Base-by-base conservation (phyloP, 2,888 invertebrate genomes). In the Lumbricus terrestris region DNA sequence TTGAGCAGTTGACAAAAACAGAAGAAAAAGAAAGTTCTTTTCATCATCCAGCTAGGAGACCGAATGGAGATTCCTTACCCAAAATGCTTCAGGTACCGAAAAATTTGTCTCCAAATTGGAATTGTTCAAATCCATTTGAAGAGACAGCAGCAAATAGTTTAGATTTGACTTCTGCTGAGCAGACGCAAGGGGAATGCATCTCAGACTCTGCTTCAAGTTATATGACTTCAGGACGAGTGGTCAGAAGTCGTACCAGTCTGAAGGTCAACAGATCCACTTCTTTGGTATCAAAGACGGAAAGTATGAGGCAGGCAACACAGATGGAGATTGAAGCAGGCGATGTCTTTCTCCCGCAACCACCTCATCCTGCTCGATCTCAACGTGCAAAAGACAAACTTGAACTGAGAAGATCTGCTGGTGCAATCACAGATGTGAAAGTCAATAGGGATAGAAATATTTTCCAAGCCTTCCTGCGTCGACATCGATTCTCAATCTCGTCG, bases 81-180 rank as follows among this genome's bases (percentile, higher is more conserved):
- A 69, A n/a, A 69, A 69, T 69, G 16, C 69, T n/a, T 4, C 69
- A 69, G 69, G 69, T 16, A n/a, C 69, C 6, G 29, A 69, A 11
- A 69, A 69, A n/a, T n/a, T 69, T 69, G 69, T n/a, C 69, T 69
- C 69, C 69, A 69, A 69, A 69, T 69, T 69, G 69, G 69, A 69
- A 69, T 29, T n/a, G n/a, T 69, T 69, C 69, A 69, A 69, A 29
- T 69, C 0, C 69, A n/a, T 69, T n/a, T 11, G 29, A 69, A 11
- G 69, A 69, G 69, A 69, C 69, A n/a, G 29, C 69, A n/a, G n/a
- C 29, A n/a, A 0, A 69, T 69, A 11, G n/a, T 69, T n/a, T 69
- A 6, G n/a, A 69, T n/a, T n/a, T 69, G 29, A n/a, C 69, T 11
- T 69, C 29, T 69, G 69, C 69, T 69, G 69, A 69, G 8, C 69